These are phyloP conservation scores for Microvelia longipes DNA, from an alignment of 1,140 invertebrate species.

Conservation along the genomic window DNA sequence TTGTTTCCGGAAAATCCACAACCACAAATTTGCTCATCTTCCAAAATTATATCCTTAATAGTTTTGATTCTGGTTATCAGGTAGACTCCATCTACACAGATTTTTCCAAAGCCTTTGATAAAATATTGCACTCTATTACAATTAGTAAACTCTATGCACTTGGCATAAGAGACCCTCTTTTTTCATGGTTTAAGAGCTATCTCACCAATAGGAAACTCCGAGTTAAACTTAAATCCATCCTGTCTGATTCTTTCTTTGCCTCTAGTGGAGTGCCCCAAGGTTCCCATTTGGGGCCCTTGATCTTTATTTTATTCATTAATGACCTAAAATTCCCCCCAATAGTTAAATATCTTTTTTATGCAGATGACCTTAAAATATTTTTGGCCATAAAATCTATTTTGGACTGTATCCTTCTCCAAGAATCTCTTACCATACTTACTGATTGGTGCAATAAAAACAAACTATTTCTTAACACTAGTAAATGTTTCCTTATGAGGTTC, in stretches of 20 bases:
- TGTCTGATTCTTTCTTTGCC: background rate
- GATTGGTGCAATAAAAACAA: background rate
- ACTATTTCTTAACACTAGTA: background rate
- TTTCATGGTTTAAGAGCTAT: background rate
- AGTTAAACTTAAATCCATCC: background rate
- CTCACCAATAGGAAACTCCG: background rate
- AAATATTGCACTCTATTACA: background rate
- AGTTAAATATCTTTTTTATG: background rate
- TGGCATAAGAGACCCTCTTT: background rate
- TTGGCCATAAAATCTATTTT: background rate
- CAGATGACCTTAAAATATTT: background rate
- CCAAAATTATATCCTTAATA: background rate
- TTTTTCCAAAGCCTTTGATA: background rate
- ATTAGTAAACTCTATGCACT: background rate
- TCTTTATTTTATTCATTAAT: background rate
- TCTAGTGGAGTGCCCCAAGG: background rate
- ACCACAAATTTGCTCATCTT: background rate
- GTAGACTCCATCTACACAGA: background rate
- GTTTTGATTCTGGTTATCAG: background rate
- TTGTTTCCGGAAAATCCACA: background rate
- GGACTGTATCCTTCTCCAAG: background rate
- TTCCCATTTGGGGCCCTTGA: background rate
- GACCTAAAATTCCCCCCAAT: background rate
- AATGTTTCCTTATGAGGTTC: background rate
- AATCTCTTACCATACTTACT: background rate